Percentiles rank a stretch among this genome's conserved stretches.
Evolutionary conservation across 2,888 invertebrate genomes (phyloP).

Genomic region (Polylopha cassiicola): DNA sequence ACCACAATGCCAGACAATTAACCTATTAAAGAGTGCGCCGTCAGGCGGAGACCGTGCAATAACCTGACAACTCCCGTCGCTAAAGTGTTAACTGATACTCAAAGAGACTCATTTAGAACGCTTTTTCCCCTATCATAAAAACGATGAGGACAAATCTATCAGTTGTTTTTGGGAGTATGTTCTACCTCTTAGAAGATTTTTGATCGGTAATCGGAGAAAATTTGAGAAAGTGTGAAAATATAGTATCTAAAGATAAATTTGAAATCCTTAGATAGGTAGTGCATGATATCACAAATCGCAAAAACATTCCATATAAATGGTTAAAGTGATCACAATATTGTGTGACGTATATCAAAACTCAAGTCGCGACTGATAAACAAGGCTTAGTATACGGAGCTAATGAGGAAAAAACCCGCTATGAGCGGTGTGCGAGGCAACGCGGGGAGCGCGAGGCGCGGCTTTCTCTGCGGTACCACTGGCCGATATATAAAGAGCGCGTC

Average conservation of each 20-base stretch:
- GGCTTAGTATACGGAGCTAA: conserved; percentile 63
- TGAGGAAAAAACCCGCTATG: conserved; percentile 75
- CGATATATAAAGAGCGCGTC: conserved; percentile 74
- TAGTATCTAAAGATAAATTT: no score
- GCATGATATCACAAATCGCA: no score
- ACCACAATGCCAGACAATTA: conserved; percentile 74
- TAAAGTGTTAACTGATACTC: conserved; percentile 45
- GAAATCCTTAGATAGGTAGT: no score
- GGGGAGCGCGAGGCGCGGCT: conserved; percentile 67
- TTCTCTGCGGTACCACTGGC: conserved; percentile 66
- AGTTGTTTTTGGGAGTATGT: no score
- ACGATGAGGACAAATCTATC: conserved; percentile 3
- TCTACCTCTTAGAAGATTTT: no score
- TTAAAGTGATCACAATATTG: conserved; percentile 24
- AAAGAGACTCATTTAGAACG: conserved; percentile 23
- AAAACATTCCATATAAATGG: conserved; percentile 17
- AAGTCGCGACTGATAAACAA: conserved; percentile 64
- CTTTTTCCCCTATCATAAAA: conserved; percentile 1
- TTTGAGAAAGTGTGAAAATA: no score
- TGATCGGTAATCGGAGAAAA: no score
- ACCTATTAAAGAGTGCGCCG: conserved; percentile 69
- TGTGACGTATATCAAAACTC: conserved; percentile 49
- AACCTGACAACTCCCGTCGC: conserved; percentile 54
- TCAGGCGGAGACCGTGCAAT: conserved; percentile 58
- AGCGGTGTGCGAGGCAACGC: conserved; percentile 48